These are phyloP conservation scores for Myotis davidii DNA, from an alignment of 2,113 vertebrate genomes.

Conservation along the genomic window DNA sequence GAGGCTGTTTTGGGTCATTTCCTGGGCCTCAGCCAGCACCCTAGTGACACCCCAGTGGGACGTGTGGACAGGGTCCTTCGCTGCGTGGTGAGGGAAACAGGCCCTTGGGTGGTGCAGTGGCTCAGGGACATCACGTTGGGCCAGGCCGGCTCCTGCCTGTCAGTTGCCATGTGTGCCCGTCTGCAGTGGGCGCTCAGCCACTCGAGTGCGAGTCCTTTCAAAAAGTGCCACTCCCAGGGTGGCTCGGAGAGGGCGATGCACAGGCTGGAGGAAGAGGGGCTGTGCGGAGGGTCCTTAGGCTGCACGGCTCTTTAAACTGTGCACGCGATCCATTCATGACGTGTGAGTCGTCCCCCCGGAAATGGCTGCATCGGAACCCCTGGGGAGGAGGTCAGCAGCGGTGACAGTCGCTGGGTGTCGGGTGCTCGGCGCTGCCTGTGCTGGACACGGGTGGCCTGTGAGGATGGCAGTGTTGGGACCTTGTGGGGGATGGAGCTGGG, in stretches of 20 bases:
- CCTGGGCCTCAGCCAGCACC: not conserved
- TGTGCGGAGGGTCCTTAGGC: not conserved
- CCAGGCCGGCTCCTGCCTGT: not conserved
- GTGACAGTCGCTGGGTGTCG: not conserved
- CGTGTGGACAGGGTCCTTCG: not conserved
- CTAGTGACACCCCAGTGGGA: not conserved
- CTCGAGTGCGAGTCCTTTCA: not conserved
- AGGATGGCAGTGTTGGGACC: not conserved
- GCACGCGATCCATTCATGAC: not conserved
- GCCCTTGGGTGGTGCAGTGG: not conserved
- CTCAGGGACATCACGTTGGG: rapidly evolving
- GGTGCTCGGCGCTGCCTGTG: no score
- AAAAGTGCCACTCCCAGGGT: rapidly evolving
- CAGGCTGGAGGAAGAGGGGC: not conserved
- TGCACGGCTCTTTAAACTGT: not conserved
- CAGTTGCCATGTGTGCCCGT: not conserved
- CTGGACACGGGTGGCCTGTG: not conserved
- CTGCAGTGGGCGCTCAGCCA: no score
- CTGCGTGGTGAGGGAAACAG: not conserved
- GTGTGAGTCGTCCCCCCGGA: not conserved
- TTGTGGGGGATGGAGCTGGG: not conserved
- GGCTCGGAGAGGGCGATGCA: rapidly evolving
- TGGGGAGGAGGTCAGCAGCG: not conserved
- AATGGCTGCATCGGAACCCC: not conserved
- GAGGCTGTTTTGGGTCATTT: not conserved